Evolutionary conservation across 2,113 vertebrate species (phyloP), one percentile per base, ranked within the genome.

Genomic region (Sinocyclocheilus anshuiensis): DNA sequence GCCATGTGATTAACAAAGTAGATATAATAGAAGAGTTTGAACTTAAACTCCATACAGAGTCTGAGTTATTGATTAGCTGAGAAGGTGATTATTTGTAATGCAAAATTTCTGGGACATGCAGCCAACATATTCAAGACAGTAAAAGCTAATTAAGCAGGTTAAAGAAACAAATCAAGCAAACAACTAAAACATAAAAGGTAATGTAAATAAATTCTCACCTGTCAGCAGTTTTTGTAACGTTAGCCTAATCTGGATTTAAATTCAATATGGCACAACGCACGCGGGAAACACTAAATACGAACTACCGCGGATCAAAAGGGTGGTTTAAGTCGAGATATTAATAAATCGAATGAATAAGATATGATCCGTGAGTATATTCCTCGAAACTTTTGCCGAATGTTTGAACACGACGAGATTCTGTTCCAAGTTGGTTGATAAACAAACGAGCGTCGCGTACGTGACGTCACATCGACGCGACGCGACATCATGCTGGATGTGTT

Each of bases 391-490:
- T 71, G 29, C 2, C 76, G 53, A 29, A 20, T 72, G 50, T 72
- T 22, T 39, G 65, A 33, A 50, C 80, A 53, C 42, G 80, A 50
- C 33, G 61, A 7, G 42, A 53, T 69, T 82, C 20, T 13, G 80
- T 67, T 42, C 42, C 36, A 65, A 81, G 79, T 81, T 67, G 39
- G 42, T 26, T 50, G 80, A 53, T 82, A 82, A 82, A 82, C 80
- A 82, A 82, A 82, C 80, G 80, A 69, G 42, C 61, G 79, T 69
- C 80, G 80, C 80, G 80, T 1, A 1, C 2, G 42, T 69, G 63
- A 82, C 80, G 80, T 82, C 80, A 82, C 13, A 16, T 8, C 1
- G 57, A 61, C 3, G 59, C 4, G 7, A 50, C 63, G 61, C 42
- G 42, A 77, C 75, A 77, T 45, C 20, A 75, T 24, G 75, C 48